Conservation (phyloP, 2,113 vertebrate species). For the Nesoenas mayeri region DNA sequence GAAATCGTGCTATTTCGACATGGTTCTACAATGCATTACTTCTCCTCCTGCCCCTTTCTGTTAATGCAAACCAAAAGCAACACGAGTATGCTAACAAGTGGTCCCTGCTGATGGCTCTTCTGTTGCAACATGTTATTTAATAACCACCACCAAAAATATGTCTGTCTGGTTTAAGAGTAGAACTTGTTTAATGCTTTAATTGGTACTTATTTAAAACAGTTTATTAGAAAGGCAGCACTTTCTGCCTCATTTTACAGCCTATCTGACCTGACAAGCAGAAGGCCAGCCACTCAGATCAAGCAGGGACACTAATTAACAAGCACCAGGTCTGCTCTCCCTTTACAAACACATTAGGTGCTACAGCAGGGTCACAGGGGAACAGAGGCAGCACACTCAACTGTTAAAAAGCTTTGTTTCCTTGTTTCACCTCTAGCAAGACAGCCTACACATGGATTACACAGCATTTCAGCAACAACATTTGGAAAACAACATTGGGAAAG, state of each 20-base stretch:
- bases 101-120: not conserved
- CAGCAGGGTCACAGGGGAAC: not conserved
- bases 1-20: not conserved
- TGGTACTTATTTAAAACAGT: conserved; percentile 64
- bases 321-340: not conserved
- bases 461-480: not conserved
- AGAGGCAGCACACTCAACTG: not conserved
- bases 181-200: conserved; percentile 70
- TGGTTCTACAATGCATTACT: not conserved
- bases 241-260: conserved; percentile 28
- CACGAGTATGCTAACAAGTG: not conserved
- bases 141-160: not conserved
- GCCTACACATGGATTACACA: not conserved
- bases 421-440: not conserved
- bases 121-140: conserved; percentile 24
- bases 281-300: not conserved
- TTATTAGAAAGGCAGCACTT: conserved; percentile 66
- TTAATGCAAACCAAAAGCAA: not conserved
- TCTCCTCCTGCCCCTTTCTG: not conserved
- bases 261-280: conserved; percentile 20
- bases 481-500: not conserved
- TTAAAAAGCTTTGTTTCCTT: not conserved
- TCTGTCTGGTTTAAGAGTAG: not conserved
- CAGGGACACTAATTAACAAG: conserved; percentile 39
- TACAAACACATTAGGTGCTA: not conserved